Percentiles rank a stretch among this genome's conserved stretches.
phyloP scores from a whole-genome alignment of 1,140 invertebrate genomes.

The Hormaphis cornu region DNA sequence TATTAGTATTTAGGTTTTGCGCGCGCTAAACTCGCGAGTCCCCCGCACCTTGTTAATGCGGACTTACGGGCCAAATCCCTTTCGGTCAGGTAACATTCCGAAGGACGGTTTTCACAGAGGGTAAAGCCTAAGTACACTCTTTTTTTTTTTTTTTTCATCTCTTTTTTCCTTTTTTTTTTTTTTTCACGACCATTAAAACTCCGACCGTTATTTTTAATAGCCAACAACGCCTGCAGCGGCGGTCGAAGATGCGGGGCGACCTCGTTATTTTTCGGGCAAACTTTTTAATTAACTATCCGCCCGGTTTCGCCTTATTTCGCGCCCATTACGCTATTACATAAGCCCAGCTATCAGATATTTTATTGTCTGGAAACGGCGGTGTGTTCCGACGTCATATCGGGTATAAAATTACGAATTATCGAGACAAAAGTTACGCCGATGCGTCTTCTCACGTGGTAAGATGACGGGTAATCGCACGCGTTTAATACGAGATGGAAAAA shows the following conservation, averaged over 20 bases:
- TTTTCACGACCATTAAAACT: constrained; percentile 22
- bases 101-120: not conserved
- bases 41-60: constrained; percentile 13
- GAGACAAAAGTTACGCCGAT: not conserved
- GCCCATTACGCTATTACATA: not conserved
- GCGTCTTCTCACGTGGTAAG: too few relatives aligned
- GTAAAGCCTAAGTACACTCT: constrained; percentile 4
- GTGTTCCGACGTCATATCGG: not conserved
- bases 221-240: not conserved
- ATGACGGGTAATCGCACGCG: too few relatives aligned
- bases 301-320: not conserved
- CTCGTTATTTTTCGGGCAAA: constrained; percentile 12
- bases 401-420: not conserved
- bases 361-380: not conserved
- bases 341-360: not conserved
- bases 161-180: not conserved
- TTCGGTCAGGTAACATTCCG: constrained; percentile 21
- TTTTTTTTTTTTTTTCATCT: not conserved
- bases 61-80: constrained; percentile 17
- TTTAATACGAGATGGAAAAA: too few relatives aligned
- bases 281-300: constrained; percentile 20
- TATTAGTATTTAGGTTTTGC: constrained; percentile 18
- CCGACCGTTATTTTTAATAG: constrained; percentile 29
- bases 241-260: not conserved
- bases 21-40: not conserved